A percentile compares a stretch with the other conserved stretches of the same genome.
Conservation (phyloP, 2,888 invertebrate genomes). For the Phaedon cochleariae region DNA sequence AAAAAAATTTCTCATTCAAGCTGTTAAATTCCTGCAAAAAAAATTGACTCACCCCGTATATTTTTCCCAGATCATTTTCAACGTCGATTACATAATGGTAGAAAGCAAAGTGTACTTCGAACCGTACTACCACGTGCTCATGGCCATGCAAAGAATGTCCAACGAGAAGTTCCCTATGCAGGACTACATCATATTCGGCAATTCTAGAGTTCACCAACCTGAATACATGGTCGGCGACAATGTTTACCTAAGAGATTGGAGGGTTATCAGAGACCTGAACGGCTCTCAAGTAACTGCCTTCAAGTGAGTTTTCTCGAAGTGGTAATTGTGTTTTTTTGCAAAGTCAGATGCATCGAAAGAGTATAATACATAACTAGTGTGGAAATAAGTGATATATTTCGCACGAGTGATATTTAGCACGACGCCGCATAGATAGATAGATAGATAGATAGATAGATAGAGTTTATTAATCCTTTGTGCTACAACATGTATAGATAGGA, state of each 20-base stretch:
- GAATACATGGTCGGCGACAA: slow-evolving; percentile 54
- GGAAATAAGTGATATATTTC: too few species aligned
- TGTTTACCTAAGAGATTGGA: background rate
- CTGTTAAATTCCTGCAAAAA: too few species aligned
- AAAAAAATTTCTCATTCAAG: too few species aligned
- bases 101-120: slow-evolving; percentile 84
- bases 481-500: too few species aligned
- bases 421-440: too few species aligned
- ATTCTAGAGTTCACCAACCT: slow-evolving; percentile 55
- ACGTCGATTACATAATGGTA: slow-evolving; percentile 69
- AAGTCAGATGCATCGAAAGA: too few species aligned
- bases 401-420: too few species aligned
- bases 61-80: background rate
- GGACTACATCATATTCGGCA: slow-evolving; percentile 71
- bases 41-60: too few species aligned
- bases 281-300: slow-evolving; percentile 73
- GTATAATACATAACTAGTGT: too few species aligned
- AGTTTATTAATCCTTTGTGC: too few species aligned
- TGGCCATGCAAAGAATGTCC: slow-evolving; percentile 70
- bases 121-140: slow-evolving; percentile 78
- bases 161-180: slow-evolving; percentile 72
- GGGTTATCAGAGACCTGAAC: slow-evolving; percentile 24
- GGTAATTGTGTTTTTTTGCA: too few species aligned
- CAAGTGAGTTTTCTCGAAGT: slow-evolving; percentile 47
- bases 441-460: too few species aligned